A percentile compares a stretch with the other conserved stretches of the same genome.
Conservation (phyloP, 2,113 vertebrate genomes). For the Odocoileus virginianus region DNA sequence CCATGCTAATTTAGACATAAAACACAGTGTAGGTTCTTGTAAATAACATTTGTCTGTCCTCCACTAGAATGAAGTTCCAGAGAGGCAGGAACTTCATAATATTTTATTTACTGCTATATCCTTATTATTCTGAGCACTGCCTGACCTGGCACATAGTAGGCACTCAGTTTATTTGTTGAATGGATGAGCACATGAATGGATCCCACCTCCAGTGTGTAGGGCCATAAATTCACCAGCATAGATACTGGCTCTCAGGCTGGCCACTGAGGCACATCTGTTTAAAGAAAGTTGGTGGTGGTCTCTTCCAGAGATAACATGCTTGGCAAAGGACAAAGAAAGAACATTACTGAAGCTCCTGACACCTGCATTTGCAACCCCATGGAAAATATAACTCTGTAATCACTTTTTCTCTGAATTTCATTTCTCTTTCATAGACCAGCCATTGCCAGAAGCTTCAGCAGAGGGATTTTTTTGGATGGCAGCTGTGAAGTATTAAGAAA, state of each 20-base stretch:
- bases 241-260: background rate
- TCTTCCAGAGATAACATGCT: background rate
- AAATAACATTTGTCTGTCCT: background rate
- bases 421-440: background rate
- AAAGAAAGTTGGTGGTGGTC: background rate
- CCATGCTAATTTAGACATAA: background rate
- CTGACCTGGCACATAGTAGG: background rate
- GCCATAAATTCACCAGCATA: background rate
- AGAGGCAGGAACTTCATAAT: background rate
- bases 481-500: conserved; percentile 38
- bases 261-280: background rate
- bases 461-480: background rate
- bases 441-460: background rate
- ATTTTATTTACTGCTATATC: background rate
- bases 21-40: background rate
- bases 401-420: background rate
- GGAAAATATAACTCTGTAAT: background rate
- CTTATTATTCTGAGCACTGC: background rate
- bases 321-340: background rate
- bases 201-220: background rate
- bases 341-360: background rate
- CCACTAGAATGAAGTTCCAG: background rate
- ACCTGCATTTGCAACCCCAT: background rate
- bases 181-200: background rate
- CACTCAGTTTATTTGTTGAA: background rate